Conservation (phyloP, 92 coral and sea anemone genomes). For the Virgularia gustaviana region DNA sequence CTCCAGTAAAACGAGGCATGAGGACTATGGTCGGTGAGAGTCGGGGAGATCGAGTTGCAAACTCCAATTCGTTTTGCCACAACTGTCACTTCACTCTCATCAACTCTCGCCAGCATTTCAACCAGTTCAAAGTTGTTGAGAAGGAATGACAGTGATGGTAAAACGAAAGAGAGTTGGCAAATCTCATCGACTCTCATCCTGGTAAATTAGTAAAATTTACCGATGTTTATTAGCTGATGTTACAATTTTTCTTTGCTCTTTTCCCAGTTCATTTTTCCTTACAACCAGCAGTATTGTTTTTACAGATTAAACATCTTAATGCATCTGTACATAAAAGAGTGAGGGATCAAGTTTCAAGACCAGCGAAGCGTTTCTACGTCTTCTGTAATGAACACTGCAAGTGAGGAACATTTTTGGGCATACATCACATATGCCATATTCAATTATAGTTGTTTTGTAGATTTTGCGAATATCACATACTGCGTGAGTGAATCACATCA, state of each 20-base stretch:
- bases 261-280: neutral
- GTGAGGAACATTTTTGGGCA: conserved; percentile 28
- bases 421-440: neutral
- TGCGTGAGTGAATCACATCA: no score
- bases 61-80: neutral
- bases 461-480: no score
- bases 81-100: no score
- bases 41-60: neutral
- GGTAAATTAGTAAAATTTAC: no score
- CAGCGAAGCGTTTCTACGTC: conserved; percentile 73
- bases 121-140: no score
- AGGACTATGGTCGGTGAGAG: neutral
- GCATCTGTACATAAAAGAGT: conserved; percentile 81
- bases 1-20: neutral
- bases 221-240: no score
- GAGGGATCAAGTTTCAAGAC: conserved; percentile 67
- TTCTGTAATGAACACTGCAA: conserved; percentile 97
- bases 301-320: conserved; percentile 83
- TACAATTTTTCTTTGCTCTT: no score
- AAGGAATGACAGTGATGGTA: neutral
- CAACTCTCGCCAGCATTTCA: no score
- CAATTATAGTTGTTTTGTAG: neutral
- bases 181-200: neutral
- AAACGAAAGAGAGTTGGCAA: neutral
- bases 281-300: neutral